These are phyloP conservation scores for Heterotilapia buettikoferi DNA, from an alignment of 2,113 vertebrate species.

Conservation along the genomic window DNA sequence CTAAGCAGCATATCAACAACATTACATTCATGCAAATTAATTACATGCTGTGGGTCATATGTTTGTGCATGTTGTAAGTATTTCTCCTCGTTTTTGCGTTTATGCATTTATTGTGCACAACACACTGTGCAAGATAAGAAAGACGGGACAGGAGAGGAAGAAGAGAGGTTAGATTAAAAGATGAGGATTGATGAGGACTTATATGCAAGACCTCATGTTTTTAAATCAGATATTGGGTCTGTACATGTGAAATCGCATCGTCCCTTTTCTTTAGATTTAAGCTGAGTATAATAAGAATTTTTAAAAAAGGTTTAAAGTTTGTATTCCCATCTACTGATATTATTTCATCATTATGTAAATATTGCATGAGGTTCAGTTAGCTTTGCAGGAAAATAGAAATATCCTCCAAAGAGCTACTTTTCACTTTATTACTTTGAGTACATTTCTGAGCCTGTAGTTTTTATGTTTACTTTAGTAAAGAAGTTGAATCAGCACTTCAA, in stretches of 20 bases:
- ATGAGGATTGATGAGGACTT: background rate
- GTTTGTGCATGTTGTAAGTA: background rate
- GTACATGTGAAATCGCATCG: background rate
- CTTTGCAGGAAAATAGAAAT: background rate
- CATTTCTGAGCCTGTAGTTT: background rate
- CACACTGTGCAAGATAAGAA: background rate
- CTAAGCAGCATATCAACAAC: background rate
- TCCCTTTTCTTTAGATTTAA: background rate
- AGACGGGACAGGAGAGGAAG: background rate
- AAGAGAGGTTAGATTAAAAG: background rate
- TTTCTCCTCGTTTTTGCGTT: accelerated
- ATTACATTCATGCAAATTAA: background rate
- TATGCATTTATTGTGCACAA: background rate
- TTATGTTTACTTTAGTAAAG: background rate
- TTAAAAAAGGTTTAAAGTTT: accelerated
- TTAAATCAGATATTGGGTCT: background rate
- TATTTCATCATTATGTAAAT: background rate
- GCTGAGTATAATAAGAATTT: background rate
- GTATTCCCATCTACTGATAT: background rate
- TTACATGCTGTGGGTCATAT: background rate
- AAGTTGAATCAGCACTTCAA: background rate
- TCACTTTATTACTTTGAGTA: background rate
- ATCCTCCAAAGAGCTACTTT: background rate
- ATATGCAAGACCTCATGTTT: background rate
- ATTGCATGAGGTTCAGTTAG: background rate